Conservation (phyloP, 2,888 invertebrate genomes). For the Cheilosia soror region DNA sequence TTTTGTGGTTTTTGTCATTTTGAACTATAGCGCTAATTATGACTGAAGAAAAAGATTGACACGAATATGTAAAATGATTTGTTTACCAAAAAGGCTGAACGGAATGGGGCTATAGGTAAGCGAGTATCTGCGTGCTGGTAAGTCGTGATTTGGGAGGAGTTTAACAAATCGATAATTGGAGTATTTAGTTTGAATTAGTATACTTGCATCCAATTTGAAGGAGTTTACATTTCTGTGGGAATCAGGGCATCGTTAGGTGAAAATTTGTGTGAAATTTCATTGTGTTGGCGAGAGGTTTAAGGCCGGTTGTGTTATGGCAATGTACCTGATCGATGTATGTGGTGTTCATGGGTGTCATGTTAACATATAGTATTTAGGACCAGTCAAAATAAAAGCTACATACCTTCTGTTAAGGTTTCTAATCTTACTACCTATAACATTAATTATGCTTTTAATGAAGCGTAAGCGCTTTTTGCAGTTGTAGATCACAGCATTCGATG, state of each 20-base stretch:
- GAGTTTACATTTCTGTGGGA: constrained; percentile 41
- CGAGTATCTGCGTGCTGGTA: constrained; percentile 20
- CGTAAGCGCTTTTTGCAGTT: no score
- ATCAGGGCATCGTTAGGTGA: constrained; percentile 34
- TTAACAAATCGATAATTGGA: constrained; percentile 56
- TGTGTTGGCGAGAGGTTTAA: not conserved
- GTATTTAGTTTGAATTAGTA: constrained; percentile 44
- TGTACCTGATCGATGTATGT: not conserved
- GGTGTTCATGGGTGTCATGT: not conserved
- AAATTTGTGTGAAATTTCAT: constrained; percentile 1
- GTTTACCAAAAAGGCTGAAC: constrained; percentile 17
- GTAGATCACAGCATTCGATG: no score
- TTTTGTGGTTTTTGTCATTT: constrained; percentile 59
- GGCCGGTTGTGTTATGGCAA: not conserved
- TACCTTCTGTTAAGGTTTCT: no score
- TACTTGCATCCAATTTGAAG: constrained; percentile 14
- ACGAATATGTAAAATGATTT: constrained; percentile 61
- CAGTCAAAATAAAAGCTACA: no score
- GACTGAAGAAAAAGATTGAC: constrained; percentile 41
- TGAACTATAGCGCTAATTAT: constrained; percentile 68
- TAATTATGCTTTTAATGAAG: no score
- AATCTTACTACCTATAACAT: no score
- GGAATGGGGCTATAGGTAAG: constrained; percentile 1
- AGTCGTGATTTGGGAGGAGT: constrained; percentile 35
- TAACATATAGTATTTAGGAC: no score